Percentiles rank a stretch among this genome's conserved stretches.
Conservation (phyloP, 2,113 vertebrate species). For the Nyctibius bracteatus region DNA sequence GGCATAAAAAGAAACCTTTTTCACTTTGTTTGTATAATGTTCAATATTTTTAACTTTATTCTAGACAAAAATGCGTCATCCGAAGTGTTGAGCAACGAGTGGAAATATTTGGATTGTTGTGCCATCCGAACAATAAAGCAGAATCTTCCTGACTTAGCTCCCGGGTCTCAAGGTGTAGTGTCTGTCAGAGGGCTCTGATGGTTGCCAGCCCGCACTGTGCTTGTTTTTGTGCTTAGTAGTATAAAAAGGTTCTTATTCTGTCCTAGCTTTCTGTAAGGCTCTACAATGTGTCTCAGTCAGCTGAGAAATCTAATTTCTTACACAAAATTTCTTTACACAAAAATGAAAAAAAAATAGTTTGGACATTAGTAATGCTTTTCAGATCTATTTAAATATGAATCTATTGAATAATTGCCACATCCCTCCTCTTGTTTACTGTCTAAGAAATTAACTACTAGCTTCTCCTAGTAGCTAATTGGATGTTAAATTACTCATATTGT, state of each 20-base stretch:
- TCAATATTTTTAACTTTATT: background rate
- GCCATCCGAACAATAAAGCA: background rate
- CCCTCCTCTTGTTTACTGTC: background rate
- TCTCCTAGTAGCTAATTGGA: background rate
- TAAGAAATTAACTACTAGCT: slow-evolving; percentile 7
- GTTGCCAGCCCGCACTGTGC: background rate
- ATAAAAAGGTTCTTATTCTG: background rate
- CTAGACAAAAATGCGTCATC: background rate
- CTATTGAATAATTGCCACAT: background rate
- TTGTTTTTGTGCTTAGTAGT: background rate
- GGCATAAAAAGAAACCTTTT: background rate
- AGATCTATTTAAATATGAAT: background rate
- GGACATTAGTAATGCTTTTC: background rate
- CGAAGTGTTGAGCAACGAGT: background rate
- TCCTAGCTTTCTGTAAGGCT: background rate
- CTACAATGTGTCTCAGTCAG: background rate
- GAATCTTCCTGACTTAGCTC: background rate
- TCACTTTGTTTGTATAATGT: background rate
- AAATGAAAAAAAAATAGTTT: background rate
- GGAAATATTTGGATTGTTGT: background rate
- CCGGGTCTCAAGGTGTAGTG: background rate
- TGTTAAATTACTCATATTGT: background rate
- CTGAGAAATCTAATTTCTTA: background rate
- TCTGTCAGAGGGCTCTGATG: background rate
- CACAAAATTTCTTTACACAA: background rate